phyloP scores from a whole-genome alignment of 2,888 invertebrate species.

The Lissonota sp. region DNA sequence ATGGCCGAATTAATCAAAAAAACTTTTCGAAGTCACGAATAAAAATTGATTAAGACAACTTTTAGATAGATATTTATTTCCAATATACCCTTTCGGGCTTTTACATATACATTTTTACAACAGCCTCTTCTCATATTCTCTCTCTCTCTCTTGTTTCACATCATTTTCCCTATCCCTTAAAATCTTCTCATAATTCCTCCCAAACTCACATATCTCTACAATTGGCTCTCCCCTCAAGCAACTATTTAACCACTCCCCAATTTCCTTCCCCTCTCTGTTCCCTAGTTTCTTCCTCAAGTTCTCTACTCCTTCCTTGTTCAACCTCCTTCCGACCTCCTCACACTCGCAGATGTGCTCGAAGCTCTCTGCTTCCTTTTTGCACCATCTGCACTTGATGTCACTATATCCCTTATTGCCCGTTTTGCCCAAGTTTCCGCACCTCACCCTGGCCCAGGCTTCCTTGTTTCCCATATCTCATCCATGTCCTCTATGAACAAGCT shows the following conservation, averaged over 20 bases:
- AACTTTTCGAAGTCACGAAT: too few relatives aligned
- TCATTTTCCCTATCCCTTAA: too few relatives aligned
- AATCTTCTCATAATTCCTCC: too few relatives aligned
- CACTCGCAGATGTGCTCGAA: background rate
- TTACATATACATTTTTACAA: too few relatives aligned
- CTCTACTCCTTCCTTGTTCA: background rate
- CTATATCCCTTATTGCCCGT: background rate
- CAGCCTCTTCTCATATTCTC: too few relatives aligned
- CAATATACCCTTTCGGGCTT: too few relatives aligned
- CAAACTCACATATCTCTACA: too few relatives aligned
- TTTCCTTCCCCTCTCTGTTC: background rate
- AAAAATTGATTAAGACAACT: too few relatives aligned
- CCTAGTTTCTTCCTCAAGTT: background rate
- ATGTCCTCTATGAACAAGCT: slow-evolving; percentile 53
- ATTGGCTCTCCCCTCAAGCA: too few relatives aligned
- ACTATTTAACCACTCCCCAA: background rate
- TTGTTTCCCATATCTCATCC: slow-evolving; percentile 40
- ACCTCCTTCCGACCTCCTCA: background rate
- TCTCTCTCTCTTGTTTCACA: too few relatives aligned
- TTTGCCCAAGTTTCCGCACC: slow-evolving; percentile 17
- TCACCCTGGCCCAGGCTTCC: slow-evolving; percentile 17
- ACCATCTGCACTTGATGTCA: background rate
- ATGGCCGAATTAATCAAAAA: too few relatives aligned
- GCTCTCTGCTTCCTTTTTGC: background rate
- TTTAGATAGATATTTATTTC: too few relatives aligned